These are phyloP conservation scores for Ciconia nigra DNA, from an alignment of 2,797 vertebrate genomes.

Conservation along the genomic window DNA sequence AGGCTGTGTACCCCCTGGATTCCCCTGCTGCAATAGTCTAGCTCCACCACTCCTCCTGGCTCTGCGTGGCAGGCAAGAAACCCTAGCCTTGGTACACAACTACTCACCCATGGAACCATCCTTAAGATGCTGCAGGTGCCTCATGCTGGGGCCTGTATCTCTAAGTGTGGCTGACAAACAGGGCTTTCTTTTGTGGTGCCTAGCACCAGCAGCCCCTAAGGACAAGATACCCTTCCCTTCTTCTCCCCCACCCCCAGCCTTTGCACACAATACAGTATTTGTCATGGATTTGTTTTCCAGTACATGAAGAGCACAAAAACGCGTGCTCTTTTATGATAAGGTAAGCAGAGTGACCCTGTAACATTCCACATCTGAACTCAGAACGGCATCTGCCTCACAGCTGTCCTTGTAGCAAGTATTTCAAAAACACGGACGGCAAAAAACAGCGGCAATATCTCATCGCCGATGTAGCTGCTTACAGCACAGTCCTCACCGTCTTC, in stretches of 20 bases:
- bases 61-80: not conserved
- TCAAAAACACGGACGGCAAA: conserved; percentile 49
- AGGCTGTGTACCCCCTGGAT: not conserved
- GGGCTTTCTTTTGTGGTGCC: conserved; percentile 46
- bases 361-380: conserved; percentile 64
- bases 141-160: not conserved
- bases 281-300: conserved; percentile 61
- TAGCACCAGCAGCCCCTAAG: conserved; percentile 54
- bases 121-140: conserved; percentile 31
- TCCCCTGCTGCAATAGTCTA: not conserved
- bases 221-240: conserved; percentile 52
- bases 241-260: conserved; percentile 24
- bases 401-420: conserved; percentile 59
- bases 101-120: not conserved
- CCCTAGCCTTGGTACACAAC: not conserved
- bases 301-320: conserved; percentile 55
- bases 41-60: not conserved
- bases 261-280: conserved; percentile 45
- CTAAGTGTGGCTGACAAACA: conserved; percentile 33
- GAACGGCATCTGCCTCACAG: conserved; percentile 65
- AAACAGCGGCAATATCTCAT: conserved; percentile 50
- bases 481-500: conserved; percentile 27
- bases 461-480: conserved; percentile 12
- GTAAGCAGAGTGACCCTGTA: conserved; percentile 66
- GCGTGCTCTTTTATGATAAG: conserved; percentile 58